These are phyloP conservation scores for Tapera naevia DNA, from an alignment of 2,797 vertebrate genomes.

Conservation along the genomic window DNA sequence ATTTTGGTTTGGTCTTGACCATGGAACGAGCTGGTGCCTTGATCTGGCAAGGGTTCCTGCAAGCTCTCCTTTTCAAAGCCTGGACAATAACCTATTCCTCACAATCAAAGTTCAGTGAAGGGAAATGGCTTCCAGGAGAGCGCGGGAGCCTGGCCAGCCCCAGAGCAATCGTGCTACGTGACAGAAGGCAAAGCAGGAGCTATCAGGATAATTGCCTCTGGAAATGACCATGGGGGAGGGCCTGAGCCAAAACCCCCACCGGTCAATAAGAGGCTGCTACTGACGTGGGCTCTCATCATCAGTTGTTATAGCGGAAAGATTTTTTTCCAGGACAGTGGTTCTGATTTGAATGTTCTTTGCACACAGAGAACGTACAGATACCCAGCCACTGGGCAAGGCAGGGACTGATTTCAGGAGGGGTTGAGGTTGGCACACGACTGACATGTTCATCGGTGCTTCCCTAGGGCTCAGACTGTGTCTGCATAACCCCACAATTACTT, in stretches of 20 bases:
- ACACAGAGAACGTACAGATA: neutral
- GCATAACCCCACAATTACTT: neutral
- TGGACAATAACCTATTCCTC: slow-evolving; percentile 69
- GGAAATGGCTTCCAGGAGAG: slow-evolving; percentile 70
- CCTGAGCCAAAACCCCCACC: slow-evolving; percentile 35
- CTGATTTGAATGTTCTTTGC: slow-evolving; percentile 27
- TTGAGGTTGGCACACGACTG: neutral
- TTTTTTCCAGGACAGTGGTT: slow-evolving; percentile 30
- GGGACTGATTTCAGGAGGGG: neutral
- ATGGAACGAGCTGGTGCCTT: neutral
- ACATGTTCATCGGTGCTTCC: neutral
- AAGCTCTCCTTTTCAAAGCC: slow-evolving; percentile 36
- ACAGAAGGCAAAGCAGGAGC: slow-evolving; percentile 66
- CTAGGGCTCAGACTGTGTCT: neutral
- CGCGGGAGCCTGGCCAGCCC: slow-evolving; percentile 37
- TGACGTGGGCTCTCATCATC: slow-evolving; percentile 47
- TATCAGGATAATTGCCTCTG: slow-evolving; percentile 67
- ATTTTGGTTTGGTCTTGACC: neutral
- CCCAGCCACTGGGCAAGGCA: neutral
- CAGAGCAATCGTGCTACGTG: slow-evolving; percentile 53
- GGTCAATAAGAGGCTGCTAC: slow-evolving; percentile 31
- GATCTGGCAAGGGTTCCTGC: neutral
- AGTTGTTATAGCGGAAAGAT: neutral
- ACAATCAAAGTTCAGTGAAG: slow-evolving; percentile 69
- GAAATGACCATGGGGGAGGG: slow-evolving; percentile 50